phyloP scores from a whole-genome alignment of 92 coral and sea anemone species.

The Phenganax subtilis region DNA sequence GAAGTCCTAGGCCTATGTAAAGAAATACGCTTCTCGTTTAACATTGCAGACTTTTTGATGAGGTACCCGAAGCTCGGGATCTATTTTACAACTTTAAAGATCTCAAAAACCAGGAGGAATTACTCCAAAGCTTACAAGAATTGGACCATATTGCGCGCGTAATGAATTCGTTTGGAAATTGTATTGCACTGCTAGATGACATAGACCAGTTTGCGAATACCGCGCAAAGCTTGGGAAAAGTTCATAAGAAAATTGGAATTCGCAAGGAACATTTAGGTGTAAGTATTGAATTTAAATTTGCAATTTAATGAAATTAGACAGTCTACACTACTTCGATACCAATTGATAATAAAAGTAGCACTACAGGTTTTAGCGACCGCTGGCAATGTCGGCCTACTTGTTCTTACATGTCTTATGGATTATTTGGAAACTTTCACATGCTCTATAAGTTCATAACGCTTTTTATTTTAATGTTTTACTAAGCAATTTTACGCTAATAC shows the following conservation, averaged over 20 bases:
- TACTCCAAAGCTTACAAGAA: constrained; percentile 21
- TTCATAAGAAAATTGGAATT: constrained; percentile 25
- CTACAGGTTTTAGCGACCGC: too few relatives aligned
- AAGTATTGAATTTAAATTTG: background rate
- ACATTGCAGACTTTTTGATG: constrained; percentile 25
- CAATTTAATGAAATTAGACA: background rate
- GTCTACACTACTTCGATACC: too few relatives aligned
- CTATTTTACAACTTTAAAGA: constrained; percentile 35
- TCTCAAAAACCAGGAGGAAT: constrained; percentile 25
- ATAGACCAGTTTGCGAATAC: constrained; percentile 11
- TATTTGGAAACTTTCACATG: too few relatives aligned
- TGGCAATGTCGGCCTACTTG: too few relatives aligned
- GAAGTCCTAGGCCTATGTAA: background rate
- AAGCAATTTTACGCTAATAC: too few relatives aligned
- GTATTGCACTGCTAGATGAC: constrained; percentile 35
- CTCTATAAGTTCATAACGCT: too few relatives aligned
- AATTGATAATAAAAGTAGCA: too few relatives aligned
- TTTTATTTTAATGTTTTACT: too few relatives aligned
- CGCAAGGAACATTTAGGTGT: constrained; percentile 2
- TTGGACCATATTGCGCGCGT: constrained; percentile 36
- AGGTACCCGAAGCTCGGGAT: constrained; percentile 23
- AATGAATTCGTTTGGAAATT: constrained; percentile 32
- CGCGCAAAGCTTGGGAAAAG: constrained; percentile 21
- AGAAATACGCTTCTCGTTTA: background rate
- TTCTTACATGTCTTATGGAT: too few relatives aligned